Base-by-base conservation (phyloP, 2,797 vertebrate genomes). In the Atherinosoma microstoma region DNA sequence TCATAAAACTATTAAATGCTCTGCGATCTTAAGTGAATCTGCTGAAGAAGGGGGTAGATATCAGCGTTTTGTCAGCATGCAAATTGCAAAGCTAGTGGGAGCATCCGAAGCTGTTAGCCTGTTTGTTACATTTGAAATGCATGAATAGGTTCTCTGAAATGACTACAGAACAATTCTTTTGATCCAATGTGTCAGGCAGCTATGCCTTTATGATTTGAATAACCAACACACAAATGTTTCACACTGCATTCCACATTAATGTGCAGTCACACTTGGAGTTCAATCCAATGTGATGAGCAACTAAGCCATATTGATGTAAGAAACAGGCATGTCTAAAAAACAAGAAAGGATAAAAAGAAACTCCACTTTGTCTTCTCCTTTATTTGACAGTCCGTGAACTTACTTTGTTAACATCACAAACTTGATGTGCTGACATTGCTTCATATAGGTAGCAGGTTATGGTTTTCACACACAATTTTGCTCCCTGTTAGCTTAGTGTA, bases 91-190 rank as follows among this genome's bases (percentile, higher is more conserved):
- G 36, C 12, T 18, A 24, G 16, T 47, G 22, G 16, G 15, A 64
- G 53, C 53, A 53, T n/a, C 16, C 45, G n/a, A 45, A 34, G 13
- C 65, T 67, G 35, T 67, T 30, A 16, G 20, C 27, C 45, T 57
- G 29, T 45, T 40, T 13, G 22, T 53, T 24, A 3, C 12, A 27
- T 60, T 45, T 22, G 13, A 45, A 42, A 58, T 12, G 29, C 38
- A 40, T 2, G 6, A 66, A 54, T 12, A 32, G 32, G 15, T 15
- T 20, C 16, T 40, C n/a, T 16, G 13, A 34, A 56, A 20, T 40
- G 27, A 24, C 7, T 11, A 3, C 9, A 20, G 20, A 0, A 47
- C 45, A 24, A 16, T 34, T 15, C 15, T 9, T 67, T 34, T 27
- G 29, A 58, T 32, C 20, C 24, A n/a, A 67, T 58, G 53, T 64